Conservation (phyloP, 1,140 invertebrate genomes). For the Doryteuthis pealeii region DNA sequence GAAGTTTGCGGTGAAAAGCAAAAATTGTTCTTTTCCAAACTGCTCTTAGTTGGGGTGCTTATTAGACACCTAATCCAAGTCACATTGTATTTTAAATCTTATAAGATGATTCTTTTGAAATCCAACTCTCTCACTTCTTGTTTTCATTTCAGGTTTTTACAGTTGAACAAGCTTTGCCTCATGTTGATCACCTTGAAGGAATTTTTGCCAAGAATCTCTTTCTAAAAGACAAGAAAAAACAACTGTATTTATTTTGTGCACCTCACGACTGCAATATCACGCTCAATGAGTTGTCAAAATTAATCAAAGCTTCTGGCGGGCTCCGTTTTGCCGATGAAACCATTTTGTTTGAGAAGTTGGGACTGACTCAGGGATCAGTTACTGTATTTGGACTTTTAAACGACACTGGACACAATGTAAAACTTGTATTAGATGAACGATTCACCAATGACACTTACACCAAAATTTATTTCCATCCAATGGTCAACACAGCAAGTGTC, state of each 20-base stretch:
- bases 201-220: slow-evolving; percentile 60
- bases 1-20: too few relatives aligned
- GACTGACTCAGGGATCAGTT: slow-evolving; percentile 56
- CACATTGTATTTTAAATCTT: too few relatives aligned
- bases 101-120: too few relatives aligned
- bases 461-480: slow-evolving; percentile 55
- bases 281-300: slow-evolving; percentile 54
- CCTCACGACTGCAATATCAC: slow-evolving; percentile 55
- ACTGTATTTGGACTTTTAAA: slow-evolving; percentile 58
- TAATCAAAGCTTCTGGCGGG: slow-evolving; percentile 48
- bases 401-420: slow-evolving; percentile 53
- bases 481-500: slow-evolving; percentile 54
- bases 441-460: slow-evolving; percentile 37
- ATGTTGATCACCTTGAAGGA: slow-evolving; percentile 48
- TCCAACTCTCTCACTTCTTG: too few relatives aligned
- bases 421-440: slow-evolving; percentile 48
- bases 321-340: slow-evolving; percentile 57
- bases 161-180: slow-evolving; percentile 56
- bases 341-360: slow-evolving; percentile 50
- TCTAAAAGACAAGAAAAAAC: slow-evolving; percentile 59
- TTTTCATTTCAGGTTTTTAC: slow-evolving; percentile 54
- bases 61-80: too few relatives aligned
- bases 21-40: too few relatives aligned
- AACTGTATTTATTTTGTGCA: slow-evolving; percentile 56
- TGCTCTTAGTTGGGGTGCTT: too few relatives aligned